Conservation (phyloP, 2,797 vertebrate genomes). For the Cryptoprocta ferox region DNA sequence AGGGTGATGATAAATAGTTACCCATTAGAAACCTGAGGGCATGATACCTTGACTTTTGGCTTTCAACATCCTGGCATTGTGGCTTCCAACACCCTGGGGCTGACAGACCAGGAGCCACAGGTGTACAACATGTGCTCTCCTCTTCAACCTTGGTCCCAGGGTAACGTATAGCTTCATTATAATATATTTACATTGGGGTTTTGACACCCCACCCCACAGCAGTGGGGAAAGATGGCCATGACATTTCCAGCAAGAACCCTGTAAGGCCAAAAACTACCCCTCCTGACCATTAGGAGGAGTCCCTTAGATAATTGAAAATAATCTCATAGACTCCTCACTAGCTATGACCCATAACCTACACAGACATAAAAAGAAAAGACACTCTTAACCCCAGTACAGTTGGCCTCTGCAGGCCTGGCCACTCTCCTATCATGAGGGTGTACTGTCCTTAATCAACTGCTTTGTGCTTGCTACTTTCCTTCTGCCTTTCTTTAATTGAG, state of each 20-base stretch:
- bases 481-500: not conserved
- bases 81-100: not conserved
- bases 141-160: not conserved
- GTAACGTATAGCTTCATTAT: not conserved
- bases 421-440: not conserved
- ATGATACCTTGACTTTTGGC: not conserved
- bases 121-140: not conserved
- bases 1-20: not conserved
- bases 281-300: not conserved
- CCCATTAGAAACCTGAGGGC: not conserved
- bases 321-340: not conserved
- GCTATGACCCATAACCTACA: not conserved
- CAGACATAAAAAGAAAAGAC: not conserved
- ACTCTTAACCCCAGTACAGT: too few species aligned
- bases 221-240: not conserved
- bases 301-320: not conserved
- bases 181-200: not conserved
- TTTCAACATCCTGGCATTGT: not conserved
- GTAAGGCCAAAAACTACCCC: not conserved
- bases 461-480: not conserved
- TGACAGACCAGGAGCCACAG: not conserved
- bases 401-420: not conserved
- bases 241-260: not conserved
- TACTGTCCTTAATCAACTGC: not conserved
- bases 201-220: too few species aligned